Evolutionary conservation across 2,797 vertebrate species (phyloP).

Genomic region (Tiaroga cobitis): DNA sequence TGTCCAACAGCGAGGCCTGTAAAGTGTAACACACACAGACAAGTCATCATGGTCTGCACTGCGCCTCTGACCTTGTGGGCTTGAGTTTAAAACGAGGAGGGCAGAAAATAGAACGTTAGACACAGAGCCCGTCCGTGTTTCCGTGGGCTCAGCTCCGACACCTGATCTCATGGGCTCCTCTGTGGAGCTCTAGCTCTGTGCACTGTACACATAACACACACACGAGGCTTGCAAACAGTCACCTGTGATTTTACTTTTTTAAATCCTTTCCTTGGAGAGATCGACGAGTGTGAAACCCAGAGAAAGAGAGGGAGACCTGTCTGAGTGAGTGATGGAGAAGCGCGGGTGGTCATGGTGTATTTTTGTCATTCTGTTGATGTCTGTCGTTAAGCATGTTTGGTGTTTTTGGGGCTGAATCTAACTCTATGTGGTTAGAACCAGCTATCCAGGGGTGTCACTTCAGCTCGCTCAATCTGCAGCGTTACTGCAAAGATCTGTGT

Average conservation of each 20-base stretch:
- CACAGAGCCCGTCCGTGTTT: conserved; percentile 59
- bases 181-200: conserved; percentile 22
- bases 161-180: conserved; percentile 70
- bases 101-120: conserved; percentile 67
- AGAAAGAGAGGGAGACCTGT: conserved; percentile 55
- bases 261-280: conserved; percentile 39
- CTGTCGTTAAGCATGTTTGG: background rate
- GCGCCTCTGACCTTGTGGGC: conserved; percentile 64
- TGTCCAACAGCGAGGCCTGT: background rate
- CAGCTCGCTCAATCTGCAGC: background rate
- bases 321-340: conserved; percentile 62
- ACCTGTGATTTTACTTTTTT: conserved; percentile 6
- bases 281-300: conserved; percentile 46
- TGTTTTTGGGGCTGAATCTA: background rate
- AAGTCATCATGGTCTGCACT: conserved; percentile 39
- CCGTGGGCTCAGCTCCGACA: conserved; percentile 71
- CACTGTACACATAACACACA: conserved; percentile 35
- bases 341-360: background rate
- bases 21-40: background rate
- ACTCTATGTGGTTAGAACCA: background rate
- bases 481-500: background rate
- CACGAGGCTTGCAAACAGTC: background rate
- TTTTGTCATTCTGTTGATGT: conserved; percentile 6
- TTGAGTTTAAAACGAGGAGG: conserved; percentile 53
- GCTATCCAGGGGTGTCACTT: background rate